Evolutionary conservation across 1,140 invertebrate genomes (phyloP).

Genomic region (Sinella curviseta): DNA sequence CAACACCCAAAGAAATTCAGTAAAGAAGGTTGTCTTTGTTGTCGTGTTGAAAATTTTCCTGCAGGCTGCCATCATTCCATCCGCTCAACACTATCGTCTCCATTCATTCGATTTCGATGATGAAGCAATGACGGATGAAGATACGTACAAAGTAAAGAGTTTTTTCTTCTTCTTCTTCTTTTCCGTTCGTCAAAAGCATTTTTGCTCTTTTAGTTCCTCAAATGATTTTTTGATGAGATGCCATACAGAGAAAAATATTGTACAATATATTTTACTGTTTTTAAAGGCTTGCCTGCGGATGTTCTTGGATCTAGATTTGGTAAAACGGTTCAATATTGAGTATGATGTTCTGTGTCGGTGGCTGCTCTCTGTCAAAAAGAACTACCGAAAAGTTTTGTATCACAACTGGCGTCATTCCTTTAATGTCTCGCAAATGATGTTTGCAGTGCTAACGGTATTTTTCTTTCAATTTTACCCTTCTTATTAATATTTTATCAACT

Average conservation of each 20-base stretch:
- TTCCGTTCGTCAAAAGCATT: neutral
- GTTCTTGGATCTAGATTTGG: conserved; percentile 87
- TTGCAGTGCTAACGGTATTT: conserved; percentile 84
- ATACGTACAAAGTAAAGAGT: conserved; percentile 69
- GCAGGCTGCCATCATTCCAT: conserved; percentile 73
- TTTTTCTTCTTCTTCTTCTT: neutral
- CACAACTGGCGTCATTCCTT: conserved; percentile 95
- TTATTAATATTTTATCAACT: neutral
- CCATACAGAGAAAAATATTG: neutral
- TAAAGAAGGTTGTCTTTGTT: neutral
- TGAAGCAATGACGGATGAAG: conserved; percentile 78
- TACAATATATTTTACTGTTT: neutral
- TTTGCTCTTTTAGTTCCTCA: neutral
- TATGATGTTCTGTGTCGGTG: conserved; percentile 85
- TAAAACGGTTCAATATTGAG: conserved; percentile 86
- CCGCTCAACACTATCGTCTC: conserved; percentile 75
- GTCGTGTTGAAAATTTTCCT: neutral
- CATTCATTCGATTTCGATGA: conserved; percentile 86
- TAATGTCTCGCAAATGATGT: conserved; percentile 96
- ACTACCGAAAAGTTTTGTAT: conserved; percentile 93
- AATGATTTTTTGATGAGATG: neutral
- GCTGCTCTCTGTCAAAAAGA: conserved; percentile 93
- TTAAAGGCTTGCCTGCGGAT: conserved; percentile 78
- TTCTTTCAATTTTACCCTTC: conserved; percentile 53
- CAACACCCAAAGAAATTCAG: too few relatives aligned